These are phyloP conservation scores for Catharus ustulatus DNA, from an alignment of 2,797 vertebrate genomes.

Conservation along the genomic window DNA sequence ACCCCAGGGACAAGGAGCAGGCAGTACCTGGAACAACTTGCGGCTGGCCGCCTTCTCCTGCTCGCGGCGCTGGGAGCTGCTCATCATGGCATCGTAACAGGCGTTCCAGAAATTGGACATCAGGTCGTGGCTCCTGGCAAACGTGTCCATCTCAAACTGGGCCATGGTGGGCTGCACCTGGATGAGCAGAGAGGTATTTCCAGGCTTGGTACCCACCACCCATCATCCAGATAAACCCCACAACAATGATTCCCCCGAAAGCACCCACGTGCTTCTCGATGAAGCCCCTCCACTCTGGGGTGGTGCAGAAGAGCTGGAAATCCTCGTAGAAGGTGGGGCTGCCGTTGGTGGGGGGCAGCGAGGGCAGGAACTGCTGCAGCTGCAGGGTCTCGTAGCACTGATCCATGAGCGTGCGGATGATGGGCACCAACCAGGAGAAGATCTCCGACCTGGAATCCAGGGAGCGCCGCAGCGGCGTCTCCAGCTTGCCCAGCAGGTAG, in stretches of 20 bases:
- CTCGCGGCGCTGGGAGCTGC: conserved; percentile 82
- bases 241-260: rapidly evolving
- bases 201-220: neutral
- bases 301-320: conserved; percentile 88
- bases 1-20: neutral
- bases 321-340: conserved; percentile 94
- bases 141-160: conserved; percentile 92
- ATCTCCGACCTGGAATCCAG: conserved; percentile 72
- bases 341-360: conserved; percentile 91
- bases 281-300: conserved; percentile 89
- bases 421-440: conserved; percentile 89
- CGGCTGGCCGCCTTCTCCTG: conserved; percentile 82
- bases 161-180: conserved; percentile 92
- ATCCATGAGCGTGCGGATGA: conserved; percentile 90
- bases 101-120: conserved; percentile 99
- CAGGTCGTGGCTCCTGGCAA: conserved; percentile 92
- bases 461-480: conserved; percentile 74
- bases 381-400: conserved; percentile 85
- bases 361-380: conserved; percentile 87
- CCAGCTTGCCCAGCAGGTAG: conserved; percentile 84
- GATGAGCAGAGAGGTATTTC: rapidly evolving
- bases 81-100: conserved; percentile 95
- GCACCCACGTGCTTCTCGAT: conserved; percentile 86
- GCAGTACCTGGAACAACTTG: conserved; percentile 87
- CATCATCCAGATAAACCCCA: rapidly evolving